Evolutionary conservation across 2,797 vertebrate genomes (phyloP).

Genomic region (Capromys pilorides): DNA sequence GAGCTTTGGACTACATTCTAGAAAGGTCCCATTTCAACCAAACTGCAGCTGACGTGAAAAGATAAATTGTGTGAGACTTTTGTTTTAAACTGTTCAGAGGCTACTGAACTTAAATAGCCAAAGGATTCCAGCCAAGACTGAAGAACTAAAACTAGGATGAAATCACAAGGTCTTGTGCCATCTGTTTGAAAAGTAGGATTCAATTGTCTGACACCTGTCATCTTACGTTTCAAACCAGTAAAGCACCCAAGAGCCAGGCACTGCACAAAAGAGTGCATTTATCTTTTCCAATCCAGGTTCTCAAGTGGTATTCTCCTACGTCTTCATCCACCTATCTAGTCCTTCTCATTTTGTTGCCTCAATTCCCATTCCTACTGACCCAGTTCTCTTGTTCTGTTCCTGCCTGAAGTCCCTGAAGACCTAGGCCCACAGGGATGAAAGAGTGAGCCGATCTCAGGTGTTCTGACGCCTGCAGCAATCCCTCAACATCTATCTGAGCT

Average conservation of each 20-base stretch:
- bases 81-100: conserved; percentile 59
- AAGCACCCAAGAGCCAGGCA: conserved; percentile 22
- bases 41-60: conserved; percentile 61
- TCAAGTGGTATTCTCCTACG: conserved; percentile 45
- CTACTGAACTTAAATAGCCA: conserved; percentile 54
- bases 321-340: neutral
- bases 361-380: conserved; percentile 69
- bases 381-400: conserved; percentile 55
- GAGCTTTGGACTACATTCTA: conserved; percentile 9
- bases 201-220: conserved; percentile 28
- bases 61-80: conserved; percentile 57
- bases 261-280: conserved; percentile 47
- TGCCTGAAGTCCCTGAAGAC: conserved; percentile 5
- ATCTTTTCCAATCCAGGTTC: conserved; percentile 53
- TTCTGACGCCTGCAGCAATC: neutral
- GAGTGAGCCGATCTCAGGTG: neutral
- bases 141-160: conserved; percentile 50
- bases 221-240: conserved; percentile 71
- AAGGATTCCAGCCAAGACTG: conserved; percentile 53
- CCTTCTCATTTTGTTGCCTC: conserved; percentile 53
- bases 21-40: conserved; percentile 70
- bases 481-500: neutral
- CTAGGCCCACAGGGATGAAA: neutral
- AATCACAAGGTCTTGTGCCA: conserved; percentile 54
- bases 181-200: conserved; percentile 63